These are phyloP conservation scores for Marronus borbonicus DNA, from an alignment of 2,888 invertebrate genomes.

Conservation along the genomic window DNA sequence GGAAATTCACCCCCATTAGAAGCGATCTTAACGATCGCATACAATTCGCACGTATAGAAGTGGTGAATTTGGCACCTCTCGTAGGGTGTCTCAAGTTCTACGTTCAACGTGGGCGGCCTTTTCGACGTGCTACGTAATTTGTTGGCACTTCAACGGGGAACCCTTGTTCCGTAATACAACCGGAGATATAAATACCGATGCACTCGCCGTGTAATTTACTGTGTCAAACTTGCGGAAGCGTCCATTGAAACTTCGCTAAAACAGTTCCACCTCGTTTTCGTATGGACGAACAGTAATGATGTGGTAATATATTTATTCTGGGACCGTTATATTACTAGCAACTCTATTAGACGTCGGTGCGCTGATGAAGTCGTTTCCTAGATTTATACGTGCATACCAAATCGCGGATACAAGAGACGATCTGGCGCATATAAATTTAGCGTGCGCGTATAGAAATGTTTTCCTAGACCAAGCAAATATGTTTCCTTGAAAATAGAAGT, in stretches of 20 bases:
- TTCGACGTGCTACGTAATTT: conserved; percentile 19
- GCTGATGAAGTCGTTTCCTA: not conserved
- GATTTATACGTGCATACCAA: not conserved
- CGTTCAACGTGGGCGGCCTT: not conserved
- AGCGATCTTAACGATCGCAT: not conserved
- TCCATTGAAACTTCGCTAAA: conserved; percentile 21
- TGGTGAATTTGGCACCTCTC: not conserved
- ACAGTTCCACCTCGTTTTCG: not conserved
- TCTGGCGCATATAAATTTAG: too few relatives aligned
- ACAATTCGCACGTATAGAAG: not conserved
- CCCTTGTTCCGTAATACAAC: conserved; percentile 5
- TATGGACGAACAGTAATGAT: conserved; percentile 1
- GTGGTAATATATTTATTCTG: conserved; percentile 24
- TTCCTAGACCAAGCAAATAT: too few relatives aligned
- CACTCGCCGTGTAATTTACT: conserved; percentile 24
- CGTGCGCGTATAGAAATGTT: too few relatives aligned
- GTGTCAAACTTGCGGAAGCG: conserved; percentile 18
- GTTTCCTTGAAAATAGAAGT: too few relatives aligned
- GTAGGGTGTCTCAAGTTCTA: conserved; percentile 18
- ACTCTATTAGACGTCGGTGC: not conserved
- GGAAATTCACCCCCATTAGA: conserved; percentile 8
- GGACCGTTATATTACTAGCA: not conserved
- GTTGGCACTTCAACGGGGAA: conserved; percentile 29
- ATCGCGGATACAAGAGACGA: too few relatives aligned
- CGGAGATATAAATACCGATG: conserved; percentile 33